Base-by-base conservation (phyloP, 2,888 invertebrate species). In the Piscicola geometra region DNA sequence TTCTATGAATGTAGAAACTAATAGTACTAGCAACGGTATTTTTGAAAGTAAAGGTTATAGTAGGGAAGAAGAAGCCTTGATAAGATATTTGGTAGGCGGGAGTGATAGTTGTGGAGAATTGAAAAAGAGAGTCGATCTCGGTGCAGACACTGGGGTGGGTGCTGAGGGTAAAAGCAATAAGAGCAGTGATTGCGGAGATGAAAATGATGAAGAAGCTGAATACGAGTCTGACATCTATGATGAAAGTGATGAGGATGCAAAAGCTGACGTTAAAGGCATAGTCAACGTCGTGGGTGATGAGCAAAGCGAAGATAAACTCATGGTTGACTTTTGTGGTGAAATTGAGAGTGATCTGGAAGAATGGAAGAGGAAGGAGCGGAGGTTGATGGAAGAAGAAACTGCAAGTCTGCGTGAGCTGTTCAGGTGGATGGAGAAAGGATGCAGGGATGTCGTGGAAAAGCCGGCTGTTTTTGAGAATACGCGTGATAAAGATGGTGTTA, bases 111-210 rank as follows among this genome's bases (percentile, higher is more conserved):
- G 12, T 15, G 18, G n/a, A 30, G 69, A 35, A 33, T 5, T 15
- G 5, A 35, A 30, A 15, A n/a, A 69, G 9, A 33, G 35, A 15
- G 35, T 25, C 9, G 69, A 69, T 69, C 12, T 15, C 32, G n/a
- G 30, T n/a, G 69, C 15, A 12, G 5, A 15, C 32, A 33, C 15
- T n/a, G 69, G 12, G 15, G n/a, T 15, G 5, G 69, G n/a, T 69
- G 35, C 12, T 69, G 69, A 33, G 18, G 69, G 32, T 28, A 35
- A 69, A 15, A 35, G 35, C n/a, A n/a, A n/a, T n/a, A n/a, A n/a
- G n/a, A n/a, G n/a, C n/a, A n/a, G n/a, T 69, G 69, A 69, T 15
- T 18, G 32, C 12, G 69, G n/a, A 15, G 69, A 69, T 69, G 69
- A 69, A 25, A 33, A 69, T 32, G 33, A 69, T 69, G 15, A 32